Evolutionary conservation across 2,888 invertebrate genomes (phyloP).

Genomic region (Oscheius onirici): DNA sequence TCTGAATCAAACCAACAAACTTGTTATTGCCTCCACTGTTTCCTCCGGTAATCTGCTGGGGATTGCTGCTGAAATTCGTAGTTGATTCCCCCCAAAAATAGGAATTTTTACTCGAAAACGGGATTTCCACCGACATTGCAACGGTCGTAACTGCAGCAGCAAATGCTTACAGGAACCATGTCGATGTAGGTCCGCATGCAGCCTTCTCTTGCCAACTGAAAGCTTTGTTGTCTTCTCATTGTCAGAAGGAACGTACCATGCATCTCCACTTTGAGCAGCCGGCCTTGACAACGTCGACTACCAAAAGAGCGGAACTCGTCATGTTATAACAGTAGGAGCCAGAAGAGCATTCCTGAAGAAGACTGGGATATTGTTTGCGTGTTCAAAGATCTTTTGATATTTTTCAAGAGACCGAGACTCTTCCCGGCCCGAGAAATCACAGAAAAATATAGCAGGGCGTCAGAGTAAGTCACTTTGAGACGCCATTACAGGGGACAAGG

Average conservation of each 20-base stretch:
- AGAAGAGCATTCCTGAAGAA: constrained; percentile 43
- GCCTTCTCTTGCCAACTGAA: constrained; percentile 60
- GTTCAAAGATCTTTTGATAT: too few relatives aligned
- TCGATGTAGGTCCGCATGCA: constrained; percentile 64
- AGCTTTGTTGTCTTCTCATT: not conserved
- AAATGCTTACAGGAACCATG: constrained; percentile 62
- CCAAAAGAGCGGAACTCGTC: constrained; percentile 50
- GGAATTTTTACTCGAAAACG: not conserved
- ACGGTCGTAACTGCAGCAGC: constrained; percentile 62
- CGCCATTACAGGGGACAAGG: too few relatives aligned
- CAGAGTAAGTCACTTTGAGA: too few relatives aligned
- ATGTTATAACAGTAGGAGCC: constrained; percentile 57
- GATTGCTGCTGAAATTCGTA: not conserved
- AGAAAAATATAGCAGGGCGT: too few relatives aligned
- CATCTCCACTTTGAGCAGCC: constrained; percentile 66
- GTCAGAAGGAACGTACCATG: constrained; percentile 41
- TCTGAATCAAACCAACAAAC: too few relatives aligned
- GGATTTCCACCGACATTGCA: constrained; percentile 63
- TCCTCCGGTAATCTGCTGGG: not conserved
- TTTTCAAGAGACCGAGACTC: too few relatives aligned
- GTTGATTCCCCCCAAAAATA: not conserved
- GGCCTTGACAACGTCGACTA: constrained; percentile 63
- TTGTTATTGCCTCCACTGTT: not conserved
- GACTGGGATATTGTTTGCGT: too few relatives aligned
- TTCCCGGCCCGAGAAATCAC: too few relatives aligned